These are phyloP conservation scores for Archips xylosteana DNA, from an alignment of 2,888 invertebrate genomes.

Conservation along the genomic window DNA sequence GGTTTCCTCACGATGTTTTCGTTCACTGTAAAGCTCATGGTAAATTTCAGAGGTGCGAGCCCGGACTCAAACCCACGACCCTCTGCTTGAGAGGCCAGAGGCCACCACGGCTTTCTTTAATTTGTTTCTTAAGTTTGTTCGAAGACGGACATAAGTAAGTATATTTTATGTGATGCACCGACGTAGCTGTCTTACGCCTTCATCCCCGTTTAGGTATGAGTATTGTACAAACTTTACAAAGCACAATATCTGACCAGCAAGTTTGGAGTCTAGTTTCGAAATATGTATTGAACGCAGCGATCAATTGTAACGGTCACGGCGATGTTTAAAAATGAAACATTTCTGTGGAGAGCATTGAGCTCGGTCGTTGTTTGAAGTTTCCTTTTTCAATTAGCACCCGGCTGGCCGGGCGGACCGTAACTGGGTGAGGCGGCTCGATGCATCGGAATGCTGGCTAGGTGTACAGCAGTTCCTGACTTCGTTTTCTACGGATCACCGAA, in stretches of 20 bases:
- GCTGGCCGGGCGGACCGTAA: conserved; percentile 79
- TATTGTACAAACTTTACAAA: background rate
- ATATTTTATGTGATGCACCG: too few species aligned
- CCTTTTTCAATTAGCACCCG: conserved; percentile 85
- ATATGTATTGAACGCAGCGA: conserved; percentile 54
- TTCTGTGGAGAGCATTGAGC: conserved; percentile 85
- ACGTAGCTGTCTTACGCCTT: too few species aligned
- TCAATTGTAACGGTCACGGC: conserved; percentile 77
- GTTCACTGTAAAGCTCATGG: too few species aligned
- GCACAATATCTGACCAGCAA: background rate
- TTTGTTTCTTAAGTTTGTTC: too few species aligned
- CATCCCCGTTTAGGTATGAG: too few species aligned
- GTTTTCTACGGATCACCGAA: conserved; percentile 11
- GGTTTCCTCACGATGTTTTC: too few species aligned
- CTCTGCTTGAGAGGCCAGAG: too few species aligned
- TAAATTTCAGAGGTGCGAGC: too few species aligned
- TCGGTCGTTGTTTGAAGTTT: conserved; percentile 84
- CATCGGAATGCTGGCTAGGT: conserved; percentile 72
- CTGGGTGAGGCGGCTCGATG: conserved; percentile 78
- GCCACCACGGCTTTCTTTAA: too few species aligned
- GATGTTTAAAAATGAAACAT: conserved; percentile 84
- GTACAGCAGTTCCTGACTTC: conserved; percentile 51
- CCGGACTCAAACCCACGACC: too few species aligned
- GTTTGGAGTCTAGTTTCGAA: conserved; percentile 26
- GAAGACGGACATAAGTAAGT: too few species aligned